These are phyloP conservation scores for Neopipo cinnamomea DNA, from an alignment of 2,113 vertebrate species.

Conservation along the genomic window DNA sequence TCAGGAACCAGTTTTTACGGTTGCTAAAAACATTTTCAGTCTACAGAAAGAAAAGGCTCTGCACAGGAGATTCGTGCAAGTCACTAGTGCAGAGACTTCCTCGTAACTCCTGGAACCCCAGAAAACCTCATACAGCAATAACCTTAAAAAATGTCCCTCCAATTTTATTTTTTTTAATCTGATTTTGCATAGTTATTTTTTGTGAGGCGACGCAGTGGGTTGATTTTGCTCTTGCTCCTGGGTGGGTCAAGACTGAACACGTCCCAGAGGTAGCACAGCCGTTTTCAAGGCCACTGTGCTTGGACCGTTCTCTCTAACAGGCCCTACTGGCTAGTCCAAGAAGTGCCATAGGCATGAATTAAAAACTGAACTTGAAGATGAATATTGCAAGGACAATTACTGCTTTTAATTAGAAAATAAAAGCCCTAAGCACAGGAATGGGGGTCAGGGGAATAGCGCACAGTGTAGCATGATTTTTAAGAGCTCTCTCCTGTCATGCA, in stretches of 20 bases:
- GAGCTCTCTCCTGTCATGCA: neutral
- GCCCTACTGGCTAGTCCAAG: constrained; percentile 32
- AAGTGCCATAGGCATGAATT: constrained; percentile 38
- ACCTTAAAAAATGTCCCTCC: neutral
- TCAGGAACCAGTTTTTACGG: neutral
- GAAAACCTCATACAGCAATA: neutral
- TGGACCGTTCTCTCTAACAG: constrained; percentile 15
- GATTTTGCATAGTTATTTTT: neutral
- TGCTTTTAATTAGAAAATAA: constrained; percentile 61
- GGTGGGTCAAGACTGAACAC: constrained; percentile 27
- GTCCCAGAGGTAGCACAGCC: neutral
- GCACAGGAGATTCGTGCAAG: neutral
- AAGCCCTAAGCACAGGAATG: constrained; percentile 45
- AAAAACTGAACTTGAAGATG: constrained; percentile 51
- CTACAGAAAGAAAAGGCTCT: neutral
- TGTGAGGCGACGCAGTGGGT: neutral
- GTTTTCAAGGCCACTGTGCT: neutral
- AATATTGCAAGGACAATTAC: constrained; percentile 56
- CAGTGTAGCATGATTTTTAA: neutral
- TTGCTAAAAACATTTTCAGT: neutral
- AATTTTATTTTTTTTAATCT: neutral
- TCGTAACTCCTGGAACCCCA: neutral
- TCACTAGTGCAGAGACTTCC: neutral
- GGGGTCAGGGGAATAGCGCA: constrained; percentile 6
- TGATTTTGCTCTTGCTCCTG: constrained; percentile 41